Evolutionary conservation across 2,888 invertebrate species (phyloP).

Genomic region (Heliconius sara): DNA sequence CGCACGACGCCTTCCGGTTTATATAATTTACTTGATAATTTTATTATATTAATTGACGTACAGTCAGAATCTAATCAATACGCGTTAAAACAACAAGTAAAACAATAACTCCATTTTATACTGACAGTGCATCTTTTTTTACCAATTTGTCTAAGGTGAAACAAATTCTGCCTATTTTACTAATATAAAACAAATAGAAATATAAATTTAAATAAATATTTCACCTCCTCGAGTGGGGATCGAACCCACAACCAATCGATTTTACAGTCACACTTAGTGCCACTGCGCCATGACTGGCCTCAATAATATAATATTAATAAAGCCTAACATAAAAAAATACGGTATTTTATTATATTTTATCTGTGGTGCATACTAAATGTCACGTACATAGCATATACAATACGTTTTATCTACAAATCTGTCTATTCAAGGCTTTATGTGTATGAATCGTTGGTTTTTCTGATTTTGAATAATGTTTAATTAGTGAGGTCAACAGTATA

Average conservation of each 20-base stretch:
- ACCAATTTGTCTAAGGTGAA: background rate
- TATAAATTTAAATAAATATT: too few relatives aligned
- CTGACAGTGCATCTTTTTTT: background rate
- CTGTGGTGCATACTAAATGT: conserved; percentile 29
- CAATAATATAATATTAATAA: background rate
- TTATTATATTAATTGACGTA: too few relatives aligned
- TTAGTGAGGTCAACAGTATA: conserved; percentile 21
- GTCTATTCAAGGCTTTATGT: conserved; percentile 19
- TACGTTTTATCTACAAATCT: conserved; percentile 30
- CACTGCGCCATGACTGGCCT: too few relatives aligned
- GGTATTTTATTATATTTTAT: conserved; percentile 13
- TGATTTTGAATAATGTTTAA: background rate
- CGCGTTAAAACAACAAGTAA: background rate
- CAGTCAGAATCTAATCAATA: too few relatives aligned
- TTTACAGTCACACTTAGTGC: too few relatives aligned
- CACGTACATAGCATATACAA: conserved; percentile 26
- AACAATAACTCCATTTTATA: background rate
- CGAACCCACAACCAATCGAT: too few relatives aligned
- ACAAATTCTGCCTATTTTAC: background rate
- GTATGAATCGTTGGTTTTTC: conserved; percentile 20
- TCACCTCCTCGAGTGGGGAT: too few relatives aligned
- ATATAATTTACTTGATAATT: background rate
- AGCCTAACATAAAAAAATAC: background rate
- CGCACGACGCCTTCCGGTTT: background rate
- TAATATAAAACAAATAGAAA: too few relatives aligned